phyloP scores from a whole-genome alignment of 64 coral and sea anemone genomes.

The Montipora efflorescens region DNA sequence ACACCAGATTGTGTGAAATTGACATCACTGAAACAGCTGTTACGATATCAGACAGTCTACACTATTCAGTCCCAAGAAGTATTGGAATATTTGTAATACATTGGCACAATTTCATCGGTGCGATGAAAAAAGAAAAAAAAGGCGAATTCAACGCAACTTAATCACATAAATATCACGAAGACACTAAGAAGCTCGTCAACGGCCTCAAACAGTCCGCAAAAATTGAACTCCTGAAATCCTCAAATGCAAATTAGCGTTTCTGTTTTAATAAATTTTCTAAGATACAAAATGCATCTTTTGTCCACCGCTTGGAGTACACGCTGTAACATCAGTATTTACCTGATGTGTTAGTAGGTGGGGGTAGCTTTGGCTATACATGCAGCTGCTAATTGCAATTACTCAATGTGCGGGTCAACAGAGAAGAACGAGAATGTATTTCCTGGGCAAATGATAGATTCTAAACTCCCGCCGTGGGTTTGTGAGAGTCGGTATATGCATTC shows the following conservation, averaged over 20 bases:
- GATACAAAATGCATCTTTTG: background rate
- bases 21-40: background rate
- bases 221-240: conserved; percentile 15
- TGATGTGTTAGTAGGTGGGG: background rate
- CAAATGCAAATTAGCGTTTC: conserved; percentile 11
- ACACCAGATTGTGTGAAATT: background rate
- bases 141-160: background rate
- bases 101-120: background rate
- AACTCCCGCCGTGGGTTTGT: too few relatives aligned
- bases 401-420: too few relatives aligned
- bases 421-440: too few relatives aligned
- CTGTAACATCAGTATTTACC: background rate
- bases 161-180: background rate
- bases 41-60: background rate
- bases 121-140: background rate
- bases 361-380: background rate
- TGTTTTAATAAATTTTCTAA: background rate
- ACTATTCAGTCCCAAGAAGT: background rate
- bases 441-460: too few relatives aligned
- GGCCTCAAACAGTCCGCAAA: background rate
- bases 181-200: background rate
- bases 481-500: too few relatives aligned
- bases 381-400: background rate
- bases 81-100: background rate
- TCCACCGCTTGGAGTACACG: background rate